Percentiles rank a stretch among this genome's conserved stretches.
Evolutionary conservation across 2,888 invertebrate genomes (phyloP).

Genomic region (Scaptomyza cyrtandrae): DNA sequence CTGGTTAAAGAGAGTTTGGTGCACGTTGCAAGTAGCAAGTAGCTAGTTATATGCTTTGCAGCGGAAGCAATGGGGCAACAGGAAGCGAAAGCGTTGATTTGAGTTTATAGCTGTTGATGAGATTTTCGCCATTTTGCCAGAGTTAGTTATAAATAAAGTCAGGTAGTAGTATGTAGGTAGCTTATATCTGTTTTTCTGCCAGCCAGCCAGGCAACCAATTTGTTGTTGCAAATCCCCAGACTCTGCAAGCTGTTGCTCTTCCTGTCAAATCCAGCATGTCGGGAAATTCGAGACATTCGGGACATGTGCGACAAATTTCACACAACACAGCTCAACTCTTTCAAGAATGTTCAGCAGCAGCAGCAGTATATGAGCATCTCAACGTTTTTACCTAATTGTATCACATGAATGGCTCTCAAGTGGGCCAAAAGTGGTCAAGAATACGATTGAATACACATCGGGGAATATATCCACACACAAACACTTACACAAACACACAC

Average conservation of each 20-base stretch:
- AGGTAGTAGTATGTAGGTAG: constrained; percentile 12
- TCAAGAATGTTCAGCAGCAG: constrained; percentile 3
- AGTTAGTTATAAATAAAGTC: constrained; percentile 53
- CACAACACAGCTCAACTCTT: constrained; percentile 27
- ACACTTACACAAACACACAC: neutral
- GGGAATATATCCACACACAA: constrained; percentile 34
- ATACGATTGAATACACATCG: constrained; percentile 43
- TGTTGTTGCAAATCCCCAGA: constrained; percentile 34
- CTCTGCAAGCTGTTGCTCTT: constrained; percentile 3
- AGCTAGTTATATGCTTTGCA: constrained; percentile 32
- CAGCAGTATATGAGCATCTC: neutral
- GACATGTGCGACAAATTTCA: constrained; percentile 36
- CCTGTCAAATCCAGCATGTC: constrained; percentile 27
- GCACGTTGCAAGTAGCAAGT: constrained; percentile 36
- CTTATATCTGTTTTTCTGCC: neutral
- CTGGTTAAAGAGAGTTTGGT: neutral
- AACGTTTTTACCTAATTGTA: constrained; percentile 56
- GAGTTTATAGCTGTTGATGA: constrained; percentile 64
- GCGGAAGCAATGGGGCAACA: constrained; percentile 32
- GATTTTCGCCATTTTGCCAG: constrained; percentile 53
- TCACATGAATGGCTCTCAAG: constrained; percentile 55
- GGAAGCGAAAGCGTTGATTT: constrained; percentile 60
- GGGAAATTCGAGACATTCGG: neutral
- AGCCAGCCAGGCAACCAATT: constrained; percentile 36
- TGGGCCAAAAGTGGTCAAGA: constrained; percentile 36